These are phyloP conservation scores for Nycticryphes semicollaris DNA, from an alignment of 2,113 vertebrate species.

Conservation along the genomic window DNA sequence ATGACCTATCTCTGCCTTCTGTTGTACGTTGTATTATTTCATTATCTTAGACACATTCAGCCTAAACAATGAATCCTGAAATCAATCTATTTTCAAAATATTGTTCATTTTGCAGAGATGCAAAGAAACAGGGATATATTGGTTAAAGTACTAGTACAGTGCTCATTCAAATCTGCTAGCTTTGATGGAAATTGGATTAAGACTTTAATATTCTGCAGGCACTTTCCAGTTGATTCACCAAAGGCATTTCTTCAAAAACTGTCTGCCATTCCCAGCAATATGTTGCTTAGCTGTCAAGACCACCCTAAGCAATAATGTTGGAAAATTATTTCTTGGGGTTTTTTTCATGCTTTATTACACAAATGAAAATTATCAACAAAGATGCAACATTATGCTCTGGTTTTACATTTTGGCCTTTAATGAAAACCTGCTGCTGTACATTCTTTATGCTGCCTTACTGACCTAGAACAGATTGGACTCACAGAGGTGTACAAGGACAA, in stretches of 20 bases:
- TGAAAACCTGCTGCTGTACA: background rate
- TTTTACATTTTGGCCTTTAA: background rate
- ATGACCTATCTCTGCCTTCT: background rate
- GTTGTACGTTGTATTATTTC: background rate
- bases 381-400: background rate
- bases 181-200: background rate
- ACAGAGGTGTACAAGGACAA: background rate
- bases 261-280: background rate
- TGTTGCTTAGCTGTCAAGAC: constrained; percentile 8
- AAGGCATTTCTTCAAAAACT: background rate
- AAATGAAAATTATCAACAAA: background rate
- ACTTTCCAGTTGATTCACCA: background rate
- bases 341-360: background rate
- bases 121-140: background rate
- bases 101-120: background rate
- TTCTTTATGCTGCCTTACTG: background rate
- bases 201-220: background rate
- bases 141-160: background rate
- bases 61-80: background rate
- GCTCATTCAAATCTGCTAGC: background rate
- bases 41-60: background rate
- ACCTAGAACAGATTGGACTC: background rate
- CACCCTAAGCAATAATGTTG: background rate
- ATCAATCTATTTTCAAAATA: background rate
- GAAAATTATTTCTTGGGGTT: background rate